phyloP scores from a whole-genome alignment of 2,113 vertebrate genomes.

The human (Homo sapiens) region GRCh38 chrY:23116001-23116500 shows the following conservation, averaged over 20 bases:
- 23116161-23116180: not conserved
- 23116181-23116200: not conserved
- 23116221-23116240: not conserved
- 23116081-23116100: not conserved
- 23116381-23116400: not conserved
- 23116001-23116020: not conserved
- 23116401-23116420: not conserved
- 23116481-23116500: too few relatives aligned
- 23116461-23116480: too few relatives aligned
- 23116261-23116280: not conserved
- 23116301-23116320: not conserved
- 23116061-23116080: not conserved
- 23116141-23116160: not conserved
- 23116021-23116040: not conserved
- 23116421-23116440: not conserved
- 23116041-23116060: not conserved
- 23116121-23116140: not conserved
- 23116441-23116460: too few relatives aligned
- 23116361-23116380: not conserved
- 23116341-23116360: not conserved
- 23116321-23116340: not conserved
- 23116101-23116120: not conserved
- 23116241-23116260: not conserved
- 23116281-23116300: not conserved
- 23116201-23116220: not conserved